Conservation (phyloP, 1,140 invertebrate species). For the Tribolium castaneum region DNA sequence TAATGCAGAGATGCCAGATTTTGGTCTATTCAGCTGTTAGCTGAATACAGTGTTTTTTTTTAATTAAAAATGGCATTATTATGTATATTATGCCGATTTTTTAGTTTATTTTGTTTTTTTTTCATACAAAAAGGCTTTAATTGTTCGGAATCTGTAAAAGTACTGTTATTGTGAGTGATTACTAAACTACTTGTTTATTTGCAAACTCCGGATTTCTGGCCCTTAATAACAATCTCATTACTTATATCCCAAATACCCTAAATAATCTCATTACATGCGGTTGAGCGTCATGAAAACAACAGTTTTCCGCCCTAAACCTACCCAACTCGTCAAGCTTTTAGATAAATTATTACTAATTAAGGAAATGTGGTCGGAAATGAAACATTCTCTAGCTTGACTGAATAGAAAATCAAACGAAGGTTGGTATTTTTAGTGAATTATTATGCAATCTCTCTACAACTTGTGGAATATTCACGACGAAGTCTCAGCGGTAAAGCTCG, state of each 20-base stretch:
- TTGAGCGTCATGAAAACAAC: neutral
- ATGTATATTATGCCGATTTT: too few relatives aligned
- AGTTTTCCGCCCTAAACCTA: constrained; percentile 3
- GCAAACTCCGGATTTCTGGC: neutral
- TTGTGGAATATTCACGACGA: neutral
- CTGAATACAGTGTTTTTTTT: too few relatives aligned
- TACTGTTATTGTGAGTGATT: too few relatives aligned
- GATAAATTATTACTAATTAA: constrained; percentile 24
- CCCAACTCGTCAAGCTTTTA: neutral
- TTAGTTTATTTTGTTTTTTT: too few relatives aligned
- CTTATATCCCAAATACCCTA: constrained; percentile 36
- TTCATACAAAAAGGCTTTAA: too few relatives aligned
- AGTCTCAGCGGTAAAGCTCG: neutral
- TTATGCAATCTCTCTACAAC: neutral
- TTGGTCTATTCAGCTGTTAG: too few relatives aligned
- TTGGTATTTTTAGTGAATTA: constrained; percentile 15
- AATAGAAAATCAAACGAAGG: neutral
- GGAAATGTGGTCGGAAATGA: too few relatives aligned
- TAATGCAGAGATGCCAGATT: too few relatives aligned
- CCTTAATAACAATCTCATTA: constrained; percentile 36
- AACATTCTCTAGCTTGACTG: neutral
- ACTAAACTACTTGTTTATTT: neutral
- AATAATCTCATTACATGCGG: constrained; percentile 22
- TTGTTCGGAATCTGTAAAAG: too few relatives aligned
- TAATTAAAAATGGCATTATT: too few relatives aligned